Evolutionary conservation across 2,113 vertebrate genomes (phyloP).

Genomic region (Muscicapa adusta): DNA sequence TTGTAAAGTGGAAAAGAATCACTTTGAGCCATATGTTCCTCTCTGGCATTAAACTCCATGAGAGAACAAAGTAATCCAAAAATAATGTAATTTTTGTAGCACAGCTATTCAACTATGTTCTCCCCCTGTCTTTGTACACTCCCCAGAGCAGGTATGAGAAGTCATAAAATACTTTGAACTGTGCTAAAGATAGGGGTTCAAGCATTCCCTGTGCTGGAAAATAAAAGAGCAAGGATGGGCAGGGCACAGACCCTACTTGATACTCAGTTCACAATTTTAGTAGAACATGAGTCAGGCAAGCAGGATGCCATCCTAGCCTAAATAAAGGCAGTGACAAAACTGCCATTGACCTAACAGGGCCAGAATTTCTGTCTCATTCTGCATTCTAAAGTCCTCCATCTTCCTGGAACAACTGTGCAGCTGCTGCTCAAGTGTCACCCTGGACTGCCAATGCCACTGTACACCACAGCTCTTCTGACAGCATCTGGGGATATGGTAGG

Average conservation of each 20-base stretch:
- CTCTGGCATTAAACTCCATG: neutral
- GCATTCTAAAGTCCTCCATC: fast-evolving
- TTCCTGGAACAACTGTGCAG: neutral
- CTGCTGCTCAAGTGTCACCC: neutral
- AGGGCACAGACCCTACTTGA: neutral
- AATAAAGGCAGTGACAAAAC: neutral
- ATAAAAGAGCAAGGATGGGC: neutral
- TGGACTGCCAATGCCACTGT: fast-evolving
- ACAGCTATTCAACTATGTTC: neutral
- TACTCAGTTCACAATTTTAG: neutral
- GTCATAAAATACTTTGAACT: neutral
- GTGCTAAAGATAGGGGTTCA: neutral
- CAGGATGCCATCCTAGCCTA: neutral
- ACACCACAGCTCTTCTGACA: neutral
- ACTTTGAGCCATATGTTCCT: neutral
- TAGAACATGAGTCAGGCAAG: neutral
- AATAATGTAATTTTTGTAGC: slow-evolving; percentile 11
- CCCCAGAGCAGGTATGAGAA: neutral
- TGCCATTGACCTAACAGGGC: neutral
- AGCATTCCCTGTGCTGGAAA: neutral
- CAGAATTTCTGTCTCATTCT: neutral
- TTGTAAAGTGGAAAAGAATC: neutral
- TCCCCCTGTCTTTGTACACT: neutral
- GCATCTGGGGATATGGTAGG: neutral
- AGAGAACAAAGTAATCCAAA: slow-evolving; percentile 27